These are phyloP conservation scores for Ommatoiulus sabulosus DNA, from an alignment of 2,888 invertebrate genomes.

Conservation along the genomic window DNA sequence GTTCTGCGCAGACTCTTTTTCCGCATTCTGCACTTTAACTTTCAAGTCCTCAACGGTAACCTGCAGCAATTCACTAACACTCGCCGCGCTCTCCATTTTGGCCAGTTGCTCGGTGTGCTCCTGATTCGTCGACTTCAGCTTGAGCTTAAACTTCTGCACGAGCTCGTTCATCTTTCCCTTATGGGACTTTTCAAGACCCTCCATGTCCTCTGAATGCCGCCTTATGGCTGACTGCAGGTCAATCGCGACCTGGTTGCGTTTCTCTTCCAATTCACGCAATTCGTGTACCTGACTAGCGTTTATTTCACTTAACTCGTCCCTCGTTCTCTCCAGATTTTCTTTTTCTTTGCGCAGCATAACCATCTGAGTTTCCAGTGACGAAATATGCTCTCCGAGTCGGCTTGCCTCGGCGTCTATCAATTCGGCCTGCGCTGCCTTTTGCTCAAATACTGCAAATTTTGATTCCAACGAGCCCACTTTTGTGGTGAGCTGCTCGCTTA, in stretches of 20 bases:
- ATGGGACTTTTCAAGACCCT: constrained; percentile 64
- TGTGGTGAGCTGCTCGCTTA: neutral
- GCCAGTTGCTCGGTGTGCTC: constrained; percentile 69
- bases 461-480: neutral
- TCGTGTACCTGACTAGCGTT: neutral
- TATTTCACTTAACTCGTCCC: neutral
- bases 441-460: neutral
- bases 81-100: neutral
- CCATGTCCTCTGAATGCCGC: constrained; percentile 61
- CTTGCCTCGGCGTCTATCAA: neutral
- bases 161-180: constrained; percentile 69
- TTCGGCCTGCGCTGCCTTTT: neutral
- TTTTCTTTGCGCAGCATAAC: neutral
- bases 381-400: neutral
- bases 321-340: neutral
- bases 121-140: constrained; percentile 71
- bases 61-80: neutral
- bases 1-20: neutral
- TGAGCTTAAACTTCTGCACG: constrained; percentile 70
- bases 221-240: constrained; percentile 64
- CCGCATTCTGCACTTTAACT: neutral
- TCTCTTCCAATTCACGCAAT: neutral
- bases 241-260: constrained; percentile 61
- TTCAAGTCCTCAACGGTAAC: neutral
- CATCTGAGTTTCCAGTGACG: neutral